Evolutionary conservation across 2,888 invertebrate genomes (phyloP), one percentile per base, ranked within the genome.

Genomic region (Thera britannica): DNA sequence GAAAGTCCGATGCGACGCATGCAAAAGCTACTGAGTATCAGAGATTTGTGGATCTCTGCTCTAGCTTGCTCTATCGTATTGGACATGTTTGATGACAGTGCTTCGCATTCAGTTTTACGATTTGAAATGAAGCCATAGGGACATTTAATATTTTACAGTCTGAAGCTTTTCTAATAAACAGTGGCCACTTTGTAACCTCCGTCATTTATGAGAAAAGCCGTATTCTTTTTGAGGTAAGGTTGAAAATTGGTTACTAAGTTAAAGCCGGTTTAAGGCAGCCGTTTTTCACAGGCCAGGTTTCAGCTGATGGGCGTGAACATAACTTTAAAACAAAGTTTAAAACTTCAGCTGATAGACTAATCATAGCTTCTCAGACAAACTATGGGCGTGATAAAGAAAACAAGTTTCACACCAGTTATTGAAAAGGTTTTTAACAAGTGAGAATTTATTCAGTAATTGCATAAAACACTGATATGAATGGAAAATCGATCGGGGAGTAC

Each of bases 1-100:
- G 90, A 87, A 49, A 92, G 75, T 1, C 93, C 92, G 49, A 93
- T 87, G 54, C 85, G 83, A 55, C 80, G 78, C 89, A 92, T 90
- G 67, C 89, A 86, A 72, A 89, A 90, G 60, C 80, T 79, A 75
- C 86, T 85, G 4, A 92, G 78, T 57, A 75, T 75, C 65, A 93
- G 76, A 62, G 93, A 87, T 67, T 84, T 82, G 55, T 84, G 81
- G 68, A 93, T 91, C 84, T 93, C 92, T 49, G 75, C 73, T 79
- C 84, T 88, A 23, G 92, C 90, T 70, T 81, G 77, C 68, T 82
- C 80, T 70, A 82, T 77, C 69, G 75, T 78, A 56, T 81, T 82
- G 58, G 84, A 78, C 86, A 88, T 89, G 82, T 80, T 83, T 75
- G 75, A 75, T 74, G 44, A 35, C 38, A 34, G 49, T 60, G 38